phyloP scores from a whole-genome alignment of 2,113 vertebrate species.

The Myrmecobius fasciatus region DNA sequence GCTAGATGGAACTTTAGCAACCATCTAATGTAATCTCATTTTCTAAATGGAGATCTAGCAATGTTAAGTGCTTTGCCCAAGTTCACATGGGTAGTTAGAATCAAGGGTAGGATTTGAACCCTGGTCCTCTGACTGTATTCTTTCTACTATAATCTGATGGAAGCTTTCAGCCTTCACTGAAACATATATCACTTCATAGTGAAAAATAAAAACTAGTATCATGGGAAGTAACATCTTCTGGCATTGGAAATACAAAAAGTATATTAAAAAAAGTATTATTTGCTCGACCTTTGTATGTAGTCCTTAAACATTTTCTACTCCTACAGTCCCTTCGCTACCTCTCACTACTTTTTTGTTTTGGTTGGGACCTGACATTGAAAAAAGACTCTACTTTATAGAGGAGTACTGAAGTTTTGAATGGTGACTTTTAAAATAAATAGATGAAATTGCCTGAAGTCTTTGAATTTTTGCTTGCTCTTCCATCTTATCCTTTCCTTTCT shows the following conservation, averaged over 20 bases:
- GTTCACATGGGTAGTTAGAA: background rate
- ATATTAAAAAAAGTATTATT: background rate
- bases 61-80: background rate
- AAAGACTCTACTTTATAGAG: constrained; percentile 22
- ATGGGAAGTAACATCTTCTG: background rate
- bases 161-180: background rate
- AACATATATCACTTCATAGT: background rate
- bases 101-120: background rate
- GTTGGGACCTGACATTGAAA: constrained; percentile 15
- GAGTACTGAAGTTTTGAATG: background rate
- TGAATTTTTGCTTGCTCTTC: background rate
- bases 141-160: background rate
- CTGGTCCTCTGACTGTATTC: background rate
- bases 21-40: background rate
- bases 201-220: background rate
- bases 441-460: background rate
- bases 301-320: background rate
- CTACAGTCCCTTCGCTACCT: background rate
- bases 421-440: background rate
- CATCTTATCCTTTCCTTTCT: constrained; percentile 17
- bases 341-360: background rate
- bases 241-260: background rate
- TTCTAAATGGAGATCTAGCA: background rate
- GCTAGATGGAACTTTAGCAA: background rate
- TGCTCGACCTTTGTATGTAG: background rate